These are phyloP conservation scores for Teleiodes luculella DNA, from an alignment of 2,888 invertebrate genomes.

Conservation along the genomic window DNA sequence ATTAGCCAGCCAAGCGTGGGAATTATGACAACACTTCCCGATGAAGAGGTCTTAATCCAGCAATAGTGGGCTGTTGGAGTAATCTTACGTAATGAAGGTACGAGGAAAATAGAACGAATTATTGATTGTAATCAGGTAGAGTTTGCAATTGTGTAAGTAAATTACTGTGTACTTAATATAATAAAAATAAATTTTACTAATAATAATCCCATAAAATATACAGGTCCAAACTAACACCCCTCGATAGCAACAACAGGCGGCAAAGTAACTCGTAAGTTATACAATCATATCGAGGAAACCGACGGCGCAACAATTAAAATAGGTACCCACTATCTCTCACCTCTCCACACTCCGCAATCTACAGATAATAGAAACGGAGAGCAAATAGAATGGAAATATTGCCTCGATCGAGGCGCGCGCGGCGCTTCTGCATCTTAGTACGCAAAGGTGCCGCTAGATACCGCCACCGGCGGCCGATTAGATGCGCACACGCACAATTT, in stretches of 20 bases:
- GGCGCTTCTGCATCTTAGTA: constrained; percentile 63
- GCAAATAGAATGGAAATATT: constrained; percentile 66
- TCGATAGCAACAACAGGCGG: not conserved
- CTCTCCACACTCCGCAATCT: constrained; percentile 36
- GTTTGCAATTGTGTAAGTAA: too few relatives aligned
- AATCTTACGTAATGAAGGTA: too few relatives aligned
- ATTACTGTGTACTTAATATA: too few relatives aligned
- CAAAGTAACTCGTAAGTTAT: constrained; percentile 3
- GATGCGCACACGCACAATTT: constrained; percentile 69
- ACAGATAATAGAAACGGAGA: constrained; percentile 38
- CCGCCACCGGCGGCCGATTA: constrained; percentile 62
- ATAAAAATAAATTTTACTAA: not conserved
- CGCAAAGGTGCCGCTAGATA: constrained; percentile 74
- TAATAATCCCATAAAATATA: not conserved
- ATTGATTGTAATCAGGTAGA: too few relatives aligned
- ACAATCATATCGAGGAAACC: constrained; percentile 6
- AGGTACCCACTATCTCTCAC: constrained; percentile 38
- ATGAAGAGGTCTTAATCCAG: too few relatives aligned
- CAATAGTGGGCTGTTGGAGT: too few relatives aligned
- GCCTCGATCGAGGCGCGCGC: constrained; percentile 38
- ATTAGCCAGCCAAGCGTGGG: too few relatives aligned
- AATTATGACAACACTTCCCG: too few relatives aligned
- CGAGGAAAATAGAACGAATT: too few relatives aligned
- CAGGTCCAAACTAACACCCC: not conserved
- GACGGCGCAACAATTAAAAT: constrained; percentile 31